These are phyloP conservation scores for Ctenomys sociabilis DNA, from an alignment of 2,113 vertebrate genomes.

Conservation along the genomic window DNA sequence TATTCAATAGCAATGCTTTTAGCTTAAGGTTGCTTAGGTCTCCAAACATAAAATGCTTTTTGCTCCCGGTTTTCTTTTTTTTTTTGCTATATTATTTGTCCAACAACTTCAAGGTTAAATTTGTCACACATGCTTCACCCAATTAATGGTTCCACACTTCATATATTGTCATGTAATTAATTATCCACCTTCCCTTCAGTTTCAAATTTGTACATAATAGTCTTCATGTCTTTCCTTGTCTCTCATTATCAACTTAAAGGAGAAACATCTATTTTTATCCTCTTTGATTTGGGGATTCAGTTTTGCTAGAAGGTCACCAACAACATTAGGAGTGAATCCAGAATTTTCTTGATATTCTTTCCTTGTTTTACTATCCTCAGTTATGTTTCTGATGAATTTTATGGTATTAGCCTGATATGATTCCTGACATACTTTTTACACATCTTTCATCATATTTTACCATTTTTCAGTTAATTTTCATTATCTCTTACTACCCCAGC, in stretches of 20 bases:
- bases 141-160: background rate
- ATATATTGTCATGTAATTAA: background rate
- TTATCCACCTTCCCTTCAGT: slow-evolving; percentile 5
- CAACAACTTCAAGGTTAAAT: slow-evolving; percentile 8
- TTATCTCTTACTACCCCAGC: background rate
- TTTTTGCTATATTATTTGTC: background rate
- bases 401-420: background rate
- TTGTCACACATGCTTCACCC: background rate
- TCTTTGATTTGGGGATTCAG: background rate
- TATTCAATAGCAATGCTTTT: background rate
- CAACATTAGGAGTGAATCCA: background rate
- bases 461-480: background rate
- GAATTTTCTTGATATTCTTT: background rate
- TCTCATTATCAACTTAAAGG: background rate
- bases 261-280: background rate
- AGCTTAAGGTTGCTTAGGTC: background rate
- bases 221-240: slow-evolving; percentile 12
- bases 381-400: background rate
- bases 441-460: background rate
- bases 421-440: background rate
- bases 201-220: background rate
- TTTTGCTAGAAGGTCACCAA: background rate
- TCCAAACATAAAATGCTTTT: background rate
- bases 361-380: background rate
- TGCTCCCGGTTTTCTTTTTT: no score